These are phyloP conservation scores for Phylloscopus trochiloides DNA, from an alignment of 2,113 vertebrate species.

Conservation along the genomic window DNA sequence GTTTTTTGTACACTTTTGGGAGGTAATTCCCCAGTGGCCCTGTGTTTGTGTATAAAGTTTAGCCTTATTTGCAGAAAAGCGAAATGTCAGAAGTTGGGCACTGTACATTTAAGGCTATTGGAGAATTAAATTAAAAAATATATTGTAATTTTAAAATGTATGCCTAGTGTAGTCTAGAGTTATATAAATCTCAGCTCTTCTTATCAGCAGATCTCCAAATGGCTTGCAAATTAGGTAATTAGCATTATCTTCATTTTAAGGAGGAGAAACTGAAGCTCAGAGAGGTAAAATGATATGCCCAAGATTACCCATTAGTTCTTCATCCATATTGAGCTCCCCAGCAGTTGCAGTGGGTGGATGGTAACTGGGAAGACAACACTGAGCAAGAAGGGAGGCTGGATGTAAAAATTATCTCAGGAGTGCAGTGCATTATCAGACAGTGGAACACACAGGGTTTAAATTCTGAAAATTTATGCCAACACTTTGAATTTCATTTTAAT, in stretches of 20 bases:
- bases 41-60: neutral
- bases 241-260: neutral
- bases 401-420: neutral
- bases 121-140: neutral
- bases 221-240: conserved; percentile 15
- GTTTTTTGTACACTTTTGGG: neutral
- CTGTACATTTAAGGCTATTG: neutral
- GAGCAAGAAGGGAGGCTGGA: neutral
- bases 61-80: neutral
- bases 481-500: neutral
- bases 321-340: neutral
- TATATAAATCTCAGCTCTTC: neutral
- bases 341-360: neutral
- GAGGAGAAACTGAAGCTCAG: neutral
- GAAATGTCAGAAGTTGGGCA: neutral
- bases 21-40: neutral
- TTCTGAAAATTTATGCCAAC: neutral
- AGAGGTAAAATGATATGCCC: neutral
- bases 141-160: neutral
- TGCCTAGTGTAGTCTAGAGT: neutral
- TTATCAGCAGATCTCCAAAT: neutral
- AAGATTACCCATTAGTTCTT: neutral
- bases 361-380: neutral
- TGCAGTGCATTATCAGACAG: neutral
- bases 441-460: neutral